phyloP scores from a whole-genome alignment of 2,888 invertebrate genomes.

The Trachelus iudaicus region DNA sequence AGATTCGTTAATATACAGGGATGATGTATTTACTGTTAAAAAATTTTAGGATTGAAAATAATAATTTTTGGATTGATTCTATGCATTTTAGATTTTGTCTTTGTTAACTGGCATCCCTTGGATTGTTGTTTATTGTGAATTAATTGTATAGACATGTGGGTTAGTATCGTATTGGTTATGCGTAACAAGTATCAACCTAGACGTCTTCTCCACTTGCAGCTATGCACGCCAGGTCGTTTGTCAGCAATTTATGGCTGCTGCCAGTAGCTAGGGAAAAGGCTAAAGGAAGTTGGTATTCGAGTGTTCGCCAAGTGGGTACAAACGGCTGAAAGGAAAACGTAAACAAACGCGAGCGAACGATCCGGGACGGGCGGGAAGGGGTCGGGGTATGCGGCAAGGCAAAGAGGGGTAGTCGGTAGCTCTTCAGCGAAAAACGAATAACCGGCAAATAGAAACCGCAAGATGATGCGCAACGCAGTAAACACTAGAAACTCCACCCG shows the following conservation, averaged over 20 bases:
- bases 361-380: not conserved
- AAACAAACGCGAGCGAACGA: conserved; percentile 41
- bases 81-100: not conserved
- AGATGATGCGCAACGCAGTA: conserved; percentile 26
- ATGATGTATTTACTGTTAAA: not conserved
- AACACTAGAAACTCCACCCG: conserved; percentile 41
- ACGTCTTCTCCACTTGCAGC: not conserved
- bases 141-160: not conserved
- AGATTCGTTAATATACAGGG: not conserved
- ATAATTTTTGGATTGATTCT: no score
- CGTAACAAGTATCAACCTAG: not conserved
- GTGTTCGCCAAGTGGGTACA: conserved; percentile 37
- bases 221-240: not conserved
- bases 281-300: conserved; percentile 4
- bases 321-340: conserved; percentile 51
- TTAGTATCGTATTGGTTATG: not conserved
- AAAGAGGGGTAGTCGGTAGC: conserved; percentile 36
- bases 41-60: not conserved
- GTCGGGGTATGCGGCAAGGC: not conserved
- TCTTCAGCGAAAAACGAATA: conserved; percentile 52
- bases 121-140: not conserved
- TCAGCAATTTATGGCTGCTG: not conserved
- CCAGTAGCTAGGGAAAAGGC: not conserved
- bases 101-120: not conserved
- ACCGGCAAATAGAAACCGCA: conserved; percentile 48